Conservation (phyloP, 2,888 invertebrate species). For the Drosophila maculinotata region DNA sequence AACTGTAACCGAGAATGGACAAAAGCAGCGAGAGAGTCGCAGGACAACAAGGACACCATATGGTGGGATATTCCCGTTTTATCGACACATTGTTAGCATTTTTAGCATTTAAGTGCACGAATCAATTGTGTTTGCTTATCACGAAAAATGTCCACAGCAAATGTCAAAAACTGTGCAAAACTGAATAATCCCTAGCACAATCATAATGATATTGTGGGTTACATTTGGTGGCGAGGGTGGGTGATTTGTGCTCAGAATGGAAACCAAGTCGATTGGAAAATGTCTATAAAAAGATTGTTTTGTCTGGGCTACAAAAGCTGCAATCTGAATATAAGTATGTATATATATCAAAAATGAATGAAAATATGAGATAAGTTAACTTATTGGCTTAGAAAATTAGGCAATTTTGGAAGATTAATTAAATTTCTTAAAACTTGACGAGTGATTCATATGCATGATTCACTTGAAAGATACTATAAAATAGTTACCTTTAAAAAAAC, state of each 20-base stretch:
- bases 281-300: conserved; percentile 52
- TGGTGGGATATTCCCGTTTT: conserved; percentile 33
- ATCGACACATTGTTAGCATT: conserved; percentile 66
- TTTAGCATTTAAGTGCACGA: conserved; percentile 65
- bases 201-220: conserved; percentile 64
- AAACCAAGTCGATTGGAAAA: conserved; percentile 70
- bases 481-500: background rate
- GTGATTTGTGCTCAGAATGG: conserved; percentile 24
- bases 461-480: background rate
- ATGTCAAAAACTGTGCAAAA: conserved; percentile 32
- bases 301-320: conserved; percentile 29
- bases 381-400: background rate
- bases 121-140: conserved; percentile 55
- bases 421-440: background rate
- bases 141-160: conserved; percentile 24
- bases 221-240: conserved; percentile 32
- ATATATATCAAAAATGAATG: background rate
- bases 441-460: conserved; percentile 3
- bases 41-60: conserved; percentile 29
- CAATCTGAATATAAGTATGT: conserved; percentile 4
- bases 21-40: conserved; percentile 16
- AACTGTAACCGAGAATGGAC: background rate
- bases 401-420: background rate
- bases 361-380: conserved; percentile 13
- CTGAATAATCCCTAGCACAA: conserved; percentile 23